Percentiles rank a stretch among this genome's conserved stretches.
These are phyloP conservation scores for Hyles vespertilio DNA, from an alignment of 1,140 invertebrate species.

Conservation along the genomic window DNA sequence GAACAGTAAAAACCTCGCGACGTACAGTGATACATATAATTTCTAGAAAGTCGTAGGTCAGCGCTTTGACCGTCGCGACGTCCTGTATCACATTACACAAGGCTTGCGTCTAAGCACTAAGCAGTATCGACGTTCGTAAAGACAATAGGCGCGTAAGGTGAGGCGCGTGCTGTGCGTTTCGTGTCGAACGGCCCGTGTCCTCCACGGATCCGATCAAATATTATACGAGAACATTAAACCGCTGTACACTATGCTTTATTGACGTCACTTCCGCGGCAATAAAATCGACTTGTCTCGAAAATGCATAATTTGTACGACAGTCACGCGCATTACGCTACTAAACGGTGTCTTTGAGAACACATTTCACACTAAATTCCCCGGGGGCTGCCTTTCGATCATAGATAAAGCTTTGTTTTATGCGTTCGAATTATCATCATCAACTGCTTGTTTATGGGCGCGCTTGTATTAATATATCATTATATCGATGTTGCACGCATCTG, in stretches of 20 bases:
- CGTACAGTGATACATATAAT: no score
- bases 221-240: constrained; percentile 67
- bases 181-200: constrained; percentile 45
- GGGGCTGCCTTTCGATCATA: constrained; percentile 54
- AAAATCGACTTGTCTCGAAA: constrained; percentile 71
- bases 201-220: constrained; percentile 52
- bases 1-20: no score
- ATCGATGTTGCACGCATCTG: constrained; percentile 41
- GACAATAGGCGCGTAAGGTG: no score
- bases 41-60: no score
- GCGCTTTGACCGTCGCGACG: no score
- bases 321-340: constrained; percentile 69
- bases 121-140: no score
- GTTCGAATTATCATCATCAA: constrained; percentile 62
- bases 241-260: constrained; percentile 65
- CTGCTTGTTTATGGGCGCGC: constrained; percentile 55
- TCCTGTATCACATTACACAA: no score
- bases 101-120: no score
- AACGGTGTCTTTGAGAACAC: constrained; percentile 70
- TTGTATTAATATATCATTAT: constrained; percentile 67
- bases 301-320: constrained; percentile 72
- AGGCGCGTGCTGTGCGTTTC: constrained; percentile 26
- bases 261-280: constrained; percentile 70
- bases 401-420: constrained; percentile 71
- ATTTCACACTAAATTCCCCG: constrained; percentile 68